Evolutionary conservation across 2,888 invertebrate species (phyloP).

Genomic region (Blastobasis adustella): DNA sequence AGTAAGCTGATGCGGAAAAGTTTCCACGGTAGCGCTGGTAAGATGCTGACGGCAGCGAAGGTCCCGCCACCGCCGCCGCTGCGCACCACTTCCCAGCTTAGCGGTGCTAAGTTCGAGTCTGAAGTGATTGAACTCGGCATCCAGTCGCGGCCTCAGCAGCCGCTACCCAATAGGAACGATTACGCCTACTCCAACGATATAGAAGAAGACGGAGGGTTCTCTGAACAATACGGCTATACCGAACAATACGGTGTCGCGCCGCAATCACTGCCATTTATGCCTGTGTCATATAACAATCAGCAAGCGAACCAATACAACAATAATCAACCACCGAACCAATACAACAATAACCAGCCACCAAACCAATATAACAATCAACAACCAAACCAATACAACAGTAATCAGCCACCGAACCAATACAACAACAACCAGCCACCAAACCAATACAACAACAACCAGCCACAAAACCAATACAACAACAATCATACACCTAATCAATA

Average conservation of each 20-base stretch:
- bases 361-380: not conserved
- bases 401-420: no score
- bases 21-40: conserved; percentile 89
- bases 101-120: conserved; percentile 77
- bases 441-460: conserved; percentile 29
- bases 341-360: not conserved
- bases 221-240: conserved; percentile 57
- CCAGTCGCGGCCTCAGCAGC: conserved; percentile 58
- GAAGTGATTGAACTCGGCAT: conserved; percentile 68
- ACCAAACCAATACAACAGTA: conserved; percentile 31
- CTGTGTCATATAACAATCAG: conserved; percentile 64
- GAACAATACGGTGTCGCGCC: conserved; percentile 74
- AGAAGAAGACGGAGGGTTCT: conserved; percentile 65
- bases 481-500: not conserved
- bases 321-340: no score
- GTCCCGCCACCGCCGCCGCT: conserved; percentile 90
- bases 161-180: conserved; percentile 40
- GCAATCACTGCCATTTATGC: conserved; percentile 77
- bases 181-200: conserved; percentile 41
- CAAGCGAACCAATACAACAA: conserved; percentile 39
- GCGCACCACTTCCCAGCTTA: conserved; percentile 90
- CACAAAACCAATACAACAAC: conserved; percentile 28
- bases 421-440: not conserved
- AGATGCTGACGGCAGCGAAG: conserved; percentile 87
- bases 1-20: conserved; percentile 93